Conservation (phyloP, 2,113 vertebrate species). For the Eurystomus gularis region DNA sequence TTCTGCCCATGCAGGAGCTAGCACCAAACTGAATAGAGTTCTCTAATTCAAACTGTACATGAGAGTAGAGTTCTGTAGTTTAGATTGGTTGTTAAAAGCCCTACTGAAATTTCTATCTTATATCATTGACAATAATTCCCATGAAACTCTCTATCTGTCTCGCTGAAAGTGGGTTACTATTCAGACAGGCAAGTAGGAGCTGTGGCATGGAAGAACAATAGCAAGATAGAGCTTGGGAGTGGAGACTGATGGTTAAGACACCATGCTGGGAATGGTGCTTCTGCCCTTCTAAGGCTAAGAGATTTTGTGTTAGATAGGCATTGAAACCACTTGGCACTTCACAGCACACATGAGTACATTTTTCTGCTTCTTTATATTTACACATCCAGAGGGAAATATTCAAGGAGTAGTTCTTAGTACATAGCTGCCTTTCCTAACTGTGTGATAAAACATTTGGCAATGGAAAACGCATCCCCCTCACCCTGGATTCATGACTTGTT, state of each 20-base stretch:
- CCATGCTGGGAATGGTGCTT: background rate
- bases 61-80: accelerated
- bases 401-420: background rate
- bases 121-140: background rate
- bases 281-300: accelerated
- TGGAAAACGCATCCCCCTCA: background rate
- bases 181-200: background rate
- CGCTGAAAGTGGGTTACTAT: background rate
- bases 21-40: background rate
- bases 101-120: background rate
- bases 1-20: background rate
- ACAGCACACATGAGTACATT: background rate
- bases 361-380: background rate
- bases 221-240: accelerated
- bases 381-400: background rate
- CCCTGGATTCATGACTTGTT: background rate
- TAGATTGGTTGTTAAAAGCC: background rate
- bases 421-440: background rate
- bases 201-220: background rate
- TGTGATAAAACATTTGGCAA: background rate
- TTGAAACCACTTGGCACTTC: too few relatives aligned
- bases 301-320: background rate
- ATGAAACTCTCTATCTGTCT: background rate
- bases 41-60: background rate
- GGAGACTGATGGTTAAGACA: background rate